phyloP scores from a whole-genome alignment of 2,113 vertebrate species.

The Coptodon rendalli region DNA sequence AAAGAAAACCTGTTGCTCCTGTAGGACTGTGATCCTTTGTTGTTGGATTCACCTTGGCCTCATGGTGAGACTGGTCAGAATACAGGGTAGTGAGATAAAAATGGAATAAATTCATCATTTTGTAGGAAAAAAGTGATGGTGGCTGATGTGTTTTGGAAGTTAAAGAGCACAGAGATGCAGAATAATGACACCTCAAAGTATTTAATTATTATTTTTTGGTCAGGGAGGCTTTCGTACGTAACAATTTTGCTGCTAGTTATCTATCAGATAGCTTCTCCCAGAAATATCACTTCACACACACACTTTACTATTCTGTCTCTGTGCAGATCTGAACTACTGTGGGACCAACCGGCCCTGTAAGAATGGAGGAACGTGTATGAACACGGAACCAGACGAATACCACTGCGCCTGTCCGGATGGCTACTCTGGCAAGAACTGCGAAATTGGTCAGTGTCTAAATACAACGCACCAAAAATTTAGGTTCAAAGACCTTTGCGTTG shows the following conservation, averaged over 20 bases:
- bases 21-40: neutral
- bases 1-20: neutral
- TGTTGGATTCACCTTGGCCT: neutral
- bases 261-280: neutral
- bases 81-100: neutral
- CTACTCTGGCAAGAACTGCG: constrained; percentile 91
- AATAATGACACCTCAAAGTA: neutral
- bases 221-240: neutral
- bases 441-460: constrained; percentile 76
- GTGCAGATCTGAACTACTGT: constrained; percentile 92
- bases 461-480: rapidly evolving
- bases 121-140: neutral
- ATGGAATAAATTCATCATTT: neutral
- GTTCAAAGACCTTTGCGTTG: neutral
- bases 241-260: neutral
- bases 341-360: constrained; percentile 89
- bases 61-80: neutral
- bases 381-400: constrained; percentile 89
- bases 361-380: constrained; percentile 91
- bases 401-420: constrained; percentile 86
- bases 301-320: neutral
- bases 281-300: neutral
- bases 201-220: neutral
- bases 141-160: neutral
- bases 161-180: neutral